phyloP scores from a whole-genome alignment of 2,888 invertebrate genomes.

The Lochmaea crataegi region DNA sequence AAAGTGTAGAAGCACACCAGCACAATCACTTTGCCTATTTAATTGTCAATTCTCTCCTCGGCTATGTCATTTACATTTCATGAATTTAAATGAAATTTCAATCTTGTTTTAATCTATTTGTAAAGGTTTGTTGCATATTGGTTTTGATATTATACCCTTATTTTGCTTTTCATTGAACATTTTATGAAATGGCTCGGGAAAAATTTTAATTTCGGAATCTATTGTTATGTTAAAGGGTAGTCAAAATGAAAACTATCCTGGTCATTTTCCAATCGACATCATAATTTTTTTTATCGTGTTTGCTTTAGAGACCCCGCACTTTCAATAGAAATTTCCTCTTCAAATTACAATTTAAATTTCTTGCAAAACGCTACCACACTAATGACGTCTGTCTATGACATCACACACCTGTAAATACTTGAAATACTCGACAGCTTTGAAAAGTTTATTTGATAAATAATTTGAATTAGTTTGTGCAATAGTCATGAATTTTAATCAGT shows the following conservation, averaged over 20 bases:
- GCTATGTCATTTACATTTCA: conserved; percentile 11
- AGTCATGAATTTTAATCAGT: too few relatives aligned
- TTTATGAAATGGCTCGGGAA: neutral
- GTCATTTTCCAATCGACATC: too few relatives aligned
- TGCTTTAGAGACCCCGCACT: too few relatives aligned
- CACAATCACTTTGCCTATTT: conserved; percentile 6
- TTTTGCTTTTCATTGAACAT: neutral
- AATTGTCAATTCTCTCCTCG: conserved; percentile 13
- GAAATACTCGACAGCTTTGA: too few relatives aligned
- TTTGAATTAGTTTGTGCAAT: too few relatives aligned
- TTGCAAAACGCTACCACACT: too few relatives aligned
- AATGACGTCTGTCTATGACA: too few relatives aligned
- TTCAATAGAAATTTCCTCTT: too few relatives aligned
- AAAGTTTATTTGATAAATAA: too few relatives aligned
- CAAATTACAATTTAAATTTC: too few relatives aligned
- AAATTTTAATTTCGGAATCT: neutral
- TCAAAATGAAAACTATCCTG: neutral
- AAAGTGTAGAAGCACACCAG: neutral
- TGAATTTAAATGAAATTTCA: conserved; percentile 18
- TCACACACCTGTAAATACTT: too few relatives aligned
- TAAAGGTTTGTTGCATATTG: neutral
- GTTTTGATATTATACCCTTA: neutral
- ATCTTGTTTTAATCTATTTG: neutral
- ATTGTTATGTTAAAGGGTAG: neutral
- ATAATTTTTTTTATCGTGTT: too few relatives aligned